Base-by-base conservation (phyloP, 1,140 invertebrate species). In the Aphelinus certus region DNA sequence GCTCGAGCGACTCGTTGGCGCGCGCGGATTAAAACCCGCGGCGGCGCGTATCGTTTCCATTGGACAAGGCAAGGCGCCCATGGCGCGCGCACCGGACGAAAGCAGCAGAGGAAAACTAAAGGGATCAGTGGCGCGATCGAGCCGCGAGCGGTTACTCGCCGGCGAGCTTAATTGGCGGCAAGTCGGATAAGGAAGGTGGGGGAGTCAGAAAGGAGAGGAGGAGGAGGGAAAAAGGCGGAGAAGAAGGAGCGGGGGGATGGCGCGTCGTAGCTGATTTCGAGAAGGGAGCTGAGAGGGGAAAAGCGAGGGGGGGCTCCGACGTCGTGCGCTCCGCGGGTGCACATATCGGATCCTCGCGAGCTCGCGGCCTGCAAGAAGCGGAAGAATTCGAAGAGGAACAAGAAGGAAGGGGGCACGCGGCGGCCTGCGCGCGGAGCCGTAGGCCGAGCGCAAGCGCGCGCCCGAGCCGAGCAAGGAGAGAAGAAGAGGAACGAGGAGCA, bases 401-500 rank as follows among this genome's bases (percentile, higher is more conserved):
- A 64, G 47, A 43, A 64, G 62, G 43, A 63, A 26, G 26, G 26
- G 26, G 26, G 26, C 26, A 26, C 26, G 26, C 26, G 26, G 26
- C 26, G 26, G 26, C 26, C 26, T 26, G 26, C 26, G 26, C 26
- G 26, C 26, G 62, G 5, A 63, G 62, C 62, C 45, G 46, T 46
- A 75, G 65, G 51, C 64, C 26, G 60, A 51, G 56, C 26, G 53
- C 26, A 56, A 42, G 48, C 47, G 58, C 1, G 47, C 45, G 57
- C 26, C 9, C 26, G 43, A 42, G 67, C 62, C 43, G 46, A 42
- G 67, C 64, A 75, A 69, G 45, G 71, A 75, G 70, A 56, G 63
- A 53, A 56, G 70, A 58, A 74, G 43, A 26, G 58, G 55, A 48
- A 26, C 57, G 61, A 73, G 65, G 73, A 67, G 55, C 69, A 77